Base-by-base conservation (phyloP, 1,140 invertebrate genomes). In the Drosophila nikananu region DNA sequence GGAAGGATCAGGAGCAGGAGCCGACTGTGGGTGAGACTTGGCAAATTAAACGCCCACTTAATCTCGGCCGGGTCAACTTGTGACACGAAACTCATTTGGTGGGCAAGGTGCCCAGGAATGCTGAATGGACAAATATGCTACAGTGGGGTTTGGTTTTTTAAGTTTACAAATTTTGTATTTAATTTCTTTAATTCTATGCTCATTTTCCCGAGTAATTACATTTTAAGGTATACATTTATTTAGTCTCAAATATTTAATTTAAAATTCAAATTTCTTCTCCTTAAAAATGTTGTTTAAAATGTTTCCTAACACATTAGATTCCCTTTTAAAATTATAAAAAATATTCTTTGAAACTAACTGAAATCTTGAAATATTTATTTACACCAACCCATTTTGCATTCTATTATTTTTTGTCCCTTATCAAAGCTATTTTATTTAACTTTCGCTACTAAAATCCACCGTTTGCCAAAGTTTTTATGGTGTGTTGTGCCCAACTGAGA, bases 11-110 rank as follows among this genome's bases (percentile, higher is more conserved):
- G 55, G 49, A 30, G 49, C 25, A 25, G 59, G 60, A 35, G 64
- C 52, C 60, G 60, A 44, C 49, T 46, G 65, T 52, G 77, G 81
- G 61, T 66, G 79, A 60, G 76, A 80, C 82, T 77, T 71, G 79
- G 79, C 86, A 90, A 90, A 90, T 90, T 90, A 90, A 90, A 90
- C 86, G 86, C 86, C 86, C 86, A 90, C 86, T 90, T 90, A 90
- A 90, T 90, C 86, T 90, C 76, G 77, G 79, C 72, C 51, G 78
- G 81, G 86, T 89, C 86, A 90, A 86, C 86, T 86, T 90, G 82
- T 86, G 86, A 90, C 86, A 90, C 86, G 72, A 82, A 90, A 90
- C 86, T 90, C 78, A 90, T 86, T 90, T 72, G 82, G 52, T 21
- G 51, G 30, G 42, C 12, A 44, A 64, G 42, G 39, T 64, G 42